Percentiles rank a stretch among this genome's conserved stretches.
Evolutionary conservation across 2,113 vertebrate species (phyloP).

Genomic region (Colistium nudipinnis): DNA sequence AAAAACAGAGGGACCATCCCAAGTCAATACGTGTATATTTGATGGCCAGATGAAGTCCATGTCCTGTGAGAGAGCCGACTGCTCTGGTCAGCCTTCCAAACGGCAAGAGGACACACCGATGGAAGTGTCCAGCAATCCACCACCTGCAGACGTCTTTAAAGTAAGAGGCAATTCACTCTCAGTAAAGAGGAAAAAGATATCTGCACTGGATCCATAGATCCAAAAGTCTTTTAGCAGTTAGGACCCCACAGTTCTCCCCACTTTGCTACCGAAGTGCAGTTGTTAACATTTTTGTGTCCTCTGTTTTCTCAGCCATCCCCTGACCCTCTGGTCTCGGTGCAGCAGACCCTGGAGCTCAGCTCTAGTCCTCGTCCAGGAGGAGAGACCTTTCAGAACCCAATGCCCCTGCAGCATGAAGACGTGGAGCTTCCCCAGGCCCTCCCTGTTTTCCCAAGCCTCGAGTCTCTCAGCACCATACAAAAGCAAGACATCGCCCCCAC

Average conservation of each 20-base stretch:
- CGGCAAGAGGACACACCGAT: slow-evolving; percentile 94
- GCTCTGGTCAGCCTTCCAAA: slow-evolving; percentile 83
- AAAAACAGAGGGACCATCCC: slow-evolving; percentile 91
- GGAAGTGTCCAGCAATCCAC: slow-evolving; percentile 92
- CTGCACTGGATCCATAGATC: not conserved
- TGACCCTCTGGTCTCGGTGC: slow-evolving; percentile 87
- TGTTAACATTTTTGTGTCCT: slow-evolving; percentile 15
- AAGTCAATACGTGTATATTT: slow-evolving; percentile 91
- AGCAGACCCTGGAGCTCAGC: slow-evolving; percentile 87
- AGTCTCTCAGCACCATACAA: slow-evolving; percentile 89
- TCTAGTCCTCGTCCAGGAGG: slow-evolving; percentile 81
- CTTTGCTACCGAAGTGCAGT: not conserved
- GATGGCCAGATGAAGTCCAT: slow-evolving; percentile 93
- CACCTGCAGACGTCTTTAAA: slow-evolving; percentile 86
- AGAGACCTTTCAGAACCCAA: slow-evolving; percentile 86
- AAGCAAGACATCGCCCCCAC: slow-evolving; percentile 91
- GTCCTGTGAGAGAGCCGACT: slow-evolving; percentile 83
- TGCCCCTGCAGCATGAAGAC: slow-evolving; percentile 88
- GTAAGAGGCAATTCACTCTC: slow-evolving; percentile 63
- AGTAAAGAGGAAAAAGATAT: not conserved
- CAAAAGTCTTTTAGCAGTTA: not conserved
- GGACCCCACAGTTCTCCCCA: not conserved
- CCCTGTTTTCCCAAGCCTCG: slow-evolving; percentile 85
- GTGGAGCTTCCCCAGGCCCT: slow-evolving; percentile 86
- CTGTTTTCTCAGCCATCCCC: slow-evolving; percentile 76